Base-by-base conservation (phyloP, 2,888 invertebrate species). In the Hecatera dysodea region DNA sequence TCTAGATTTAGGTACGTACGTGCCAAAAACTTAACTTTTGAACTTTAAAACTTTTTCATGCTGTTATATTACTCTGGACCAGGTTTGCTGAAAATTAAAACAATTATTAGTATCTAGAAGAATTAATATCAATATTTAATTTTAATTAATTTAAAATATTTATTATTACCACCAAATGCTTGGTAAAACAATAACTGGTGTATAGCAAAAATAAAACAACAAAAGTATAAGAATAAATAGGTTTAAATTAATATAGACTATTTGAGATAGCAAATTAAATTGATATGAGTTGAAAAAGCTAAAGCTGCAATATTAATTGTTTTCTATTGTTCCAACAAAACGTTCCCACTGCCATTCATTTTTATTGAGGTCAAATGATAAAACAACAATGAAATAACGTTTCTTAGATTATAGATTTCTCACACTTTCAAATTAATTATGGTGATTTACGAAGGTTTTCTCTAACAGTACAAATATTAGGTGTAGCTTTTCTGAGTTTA, bases 401-500 rank as follows among this genome's bases (percentile, higher is more conserved):
- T 81, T 72, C 79, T 69, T 72, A 53, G 72, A 87, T 87, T 84
- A 75, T 78, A 80, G 79, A 87, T 84, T 86, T 86, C 83, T 78
- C 84, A 82, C 83, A 84, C 87, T 88, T 87, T 88, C 85, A 68
- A 78, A 80, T 78, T 78, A 67, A 83, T 82, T 81, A 57, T 59
- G 22, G 67, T 64, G 36, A 55, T 29, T 42, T 52, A 39, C 19
- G 27, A 44, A 60, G 48, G 39, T 82, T 78, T 81, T 59, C 65
- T 62, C 46, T 33, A 65, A 59, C 57, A 44, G 61, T 65, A 33
- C 12, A 62, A 70, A 53, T 46, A 68, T 56, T n/a, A 1, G 22
- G 19, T 46, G 22, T 33, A 24, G n/a, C n/a, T 59, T 69, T 53
- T 36, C 17, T 33, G n/a, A n/a, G 0, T 55, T 17, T 42, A 17